A percentile compares a stretch with the other conserved stretches of the same genome.
Conservation (phyloP, 2,888 invertebrate species). For the Apeira syringaria region DNA sequence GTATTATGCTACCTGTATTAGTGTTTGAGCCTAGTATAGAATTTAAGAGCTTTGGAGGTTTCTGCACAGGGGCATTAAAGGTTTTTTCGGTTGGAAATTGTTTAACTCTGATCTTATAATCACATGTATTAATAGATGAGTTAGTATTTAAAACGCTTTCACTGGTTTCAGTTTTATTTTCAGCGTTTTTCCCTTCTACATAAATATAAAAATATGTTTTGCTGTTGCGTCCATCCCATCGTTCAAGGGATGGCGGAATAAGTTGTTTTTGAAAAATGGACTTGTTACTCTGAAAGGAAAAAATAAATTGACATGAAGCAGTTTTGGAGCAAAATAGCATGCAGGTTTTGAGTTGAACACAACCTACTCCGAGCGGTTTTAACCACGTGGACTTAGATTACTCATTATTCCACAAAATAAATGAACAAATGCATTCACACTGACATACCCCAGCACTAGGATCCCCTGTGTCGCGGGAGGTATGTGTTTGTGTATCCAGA, state of each 20-base stretch:
- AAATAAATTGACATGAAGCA: too few relatives aligned
- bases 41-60: not conserved
- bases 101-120: not conserved
- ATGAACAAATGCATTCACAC: too few relatives aligned
- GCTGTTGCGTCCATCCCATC: not conserved
- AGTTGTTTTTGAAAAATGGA: not conserved
- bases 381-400: too few relatives aligned
- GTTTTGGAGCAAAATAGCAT: too few relatives aligned
- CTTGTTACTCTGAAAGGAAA: not conserved
- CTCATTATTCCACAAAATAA: too few relatives aligned
- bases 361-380: too few relatives aligned
- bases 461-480: too few relatives aligned
- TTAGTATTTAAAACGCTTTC: not conserved
- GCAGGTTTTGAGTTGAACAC: too few relatives aligned
- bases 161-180: not conserved
- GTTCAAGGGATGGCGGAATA: not conserved
- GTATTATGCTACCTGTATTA: too few relatives aligned
- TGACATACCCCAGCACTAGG: too few relatives aligned
- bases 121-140: not conserved
- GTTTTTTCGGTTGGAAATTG: not conserved
- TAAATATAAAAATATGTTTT: not conserved
- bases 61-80: not conserved
- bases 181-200: not conserved
- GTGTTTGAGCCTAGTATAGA: not conserved
- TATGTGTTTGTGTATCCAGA: too few relatives aligned